Evolutionary conservation across 2,888 invertebrate species (phyloP), one percentile per base, ranked within the genome.

Genomic region (Dolichopus griseipennis): DNA sequence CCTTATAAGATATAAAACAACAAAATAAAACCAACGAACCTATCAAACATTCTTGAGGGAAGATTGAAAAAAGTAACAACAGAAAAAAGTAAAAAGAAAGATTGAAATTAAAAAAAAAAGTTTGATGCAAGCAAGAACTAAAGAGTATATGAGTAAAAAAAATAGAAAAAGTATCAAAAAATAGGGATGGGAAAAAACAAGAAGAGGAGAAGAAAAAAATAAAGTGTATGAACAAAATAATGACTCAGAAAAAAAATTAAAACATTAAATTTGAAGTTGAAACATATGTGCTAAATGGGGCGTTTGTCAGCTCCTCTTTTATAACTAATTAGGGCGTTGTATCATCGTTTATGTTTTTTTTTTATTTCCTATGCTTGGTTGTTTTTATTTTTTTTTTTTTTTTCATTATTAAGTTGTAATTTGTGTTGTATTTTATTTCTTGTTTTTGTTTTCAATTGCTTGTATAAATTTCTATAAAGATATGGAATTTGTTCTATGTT

Each of bases 211-310:
- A 52, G 18, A 52, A 52, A 12, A n/a, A 52, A 1, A 18, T 18
- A 52, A 52, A 52, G 18, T 7, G 12, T 8, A 37, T 9, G 8
- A 37, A 37, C 1, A 37, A 37, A 37, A 37, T 37, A 37, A 52
- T 9, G 41, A 52, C 6, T 52, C 15, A 52, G 2, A 52, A 52
- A 52, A 18, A 52, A 52, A 52, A 37, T 37, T 10, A 52, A 52
- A 52, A 52, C 18, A 52, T n/a, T 15, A 37, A 27, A 67, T 67
- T 69, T 52, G 70, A 68, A 70, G 70, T 72, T 68, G 70, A 71
- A 27, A 70, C 73, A 73, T 70, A 73, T 73, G 73, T 72, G 73
- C 69, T 72, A 72, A 73, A 73, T 73, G 73, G 72, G 73, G 72
- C 72, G 72, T 72, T 72, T 73, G 73, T 72, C 73, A 72, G 71